phyloP scores from a whole-genome alignment of 2,888 invertebrate species.

The Chymomyza amoena region DNA sequence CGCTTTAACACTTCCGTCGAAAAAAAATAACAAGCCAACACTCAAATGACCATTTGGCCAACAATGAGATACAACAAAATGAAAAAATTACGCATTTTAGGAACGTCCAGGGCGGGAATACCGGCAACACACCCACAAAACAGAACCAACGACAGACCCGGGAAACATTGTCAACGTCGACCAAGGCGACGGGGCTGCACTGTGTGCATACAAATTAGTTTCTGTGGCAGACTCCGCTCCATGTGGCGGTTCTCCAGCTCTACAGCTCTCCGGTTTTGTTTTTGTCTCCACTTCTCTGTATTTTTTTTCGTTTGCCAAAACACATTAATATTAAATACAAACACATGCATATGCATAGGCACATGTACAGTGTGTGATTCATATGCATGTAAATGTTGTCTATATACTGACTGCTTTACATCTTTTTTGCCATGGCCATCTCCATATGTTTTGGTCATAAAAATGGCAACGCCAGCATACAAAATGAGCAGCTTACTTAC shows the following conservation, averaged over 20 bases:
- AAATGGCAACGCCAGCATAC: background rate
- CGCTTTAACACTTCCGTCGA: slow-evolving; percentile 65
- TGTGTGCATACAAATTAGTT: slow-evolving; percentile 72
- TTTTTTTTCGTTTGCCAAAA: slow-evolving; percentile 24
- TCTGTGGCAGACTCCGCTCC: slow-evolving; percentile 35
- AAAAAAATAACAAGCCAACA: slow-evolving; percentile 39
- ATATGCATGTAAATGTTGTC: slow-evolving; percentile 32
- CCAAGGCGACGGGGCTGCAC: slow-evolving; percentile 54
- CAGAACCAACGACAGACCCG: slow-evolving; percentile 25
- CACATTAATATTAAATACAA: slow-evolving; percentile 65
- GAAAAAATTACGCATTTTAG: slow-evolving; percentile 62
- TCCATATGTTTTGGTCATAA: slow-evolving; percentile 8
- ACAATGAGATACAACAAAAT: slow-evolving; percentile 15
- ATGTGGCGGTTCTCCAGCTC: slow-evolving; percentile 4
- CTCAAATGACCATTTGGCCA: slow-evolving; percentile 16
- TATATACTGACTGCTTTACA: slow-evolving; percentile 2
- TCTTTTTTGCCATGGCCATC: slow-evolving; percentile 6
- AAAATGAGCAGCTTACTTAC: background rate
- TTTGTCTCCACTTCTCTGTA: slow-evolving; percentile 3
- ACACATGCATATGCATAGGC: slow-evolving; percentile 42
- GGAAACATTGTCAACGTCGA: slow-evolving; percentile 42
- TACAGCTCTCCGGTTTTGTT: slow-evolving; percentile 1
- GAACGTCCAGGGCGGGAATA: slow-evolving; percentile 47
- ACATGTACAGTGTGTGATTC: slow-evolving; percentile 2
- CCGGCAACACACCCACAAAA: slow-evolving; percentile 38